Base-by-base conservation (phyloP, 1,140 invertebrate species). In the Drosophila arawakana region DNA sequence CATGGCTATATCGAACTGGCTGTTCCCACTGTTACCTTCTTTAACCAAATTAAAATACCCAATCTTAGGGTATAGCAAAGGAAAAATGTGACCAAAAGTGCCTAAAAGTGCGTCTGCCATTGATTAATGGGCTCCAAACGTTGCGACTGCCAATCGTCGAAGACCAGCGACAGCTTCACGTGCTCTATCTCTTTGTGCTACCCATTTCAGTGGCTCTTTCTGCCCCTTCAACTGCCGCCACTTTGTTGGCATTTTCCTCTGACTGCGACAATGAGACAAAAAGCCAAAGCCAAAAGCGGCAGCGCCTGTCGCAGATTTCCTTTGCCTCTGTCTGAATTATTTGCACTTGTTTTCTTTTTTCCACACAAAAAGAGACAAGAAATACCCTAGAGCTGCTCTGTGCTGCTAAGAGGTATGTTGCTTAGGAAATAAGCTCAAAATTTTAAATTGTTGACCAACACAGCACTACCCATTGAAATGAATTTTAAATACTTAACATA, bases 71-170 rank as follows among this genome's bases (percentile, higher is more conserved):
- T 30, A 6, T 30, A 30, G 25, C 2, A 6, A 4, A 30, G 25
- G 4, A 30, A 54, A 59, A 52, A 61, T 70, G 61, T 59, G 61
- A 43, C 52, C 54, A 57, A 57, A 47, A 57, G 37, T 57, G 54
- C 15, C 37, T 18, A 2, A 49, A 71, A 73, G 58, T 69, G 72
- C 71, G 71, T 65, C 62, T 76, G 73, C 54, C 81, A 80, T 80
- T 83, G 80, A 83, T 83, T 83, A 83, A 83, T 83, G 77, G 68
- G 58, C 76, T 55, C 43, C 30, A 54, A 4, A 15, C 61, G 18
- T 34, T 49, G 30, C 13, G 65, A 25, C 47, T 47, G 63, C 63
- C 80, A 79, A 82, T 83, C 74, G 80, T 71, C 58, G 59, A 25
- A n/a, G 44, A 18, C 13, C 30, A 54, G 35, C 34, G 13, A 55